Conservation (phyloP, 2,113 vertebrate species). For the Mesocricetus auratus region DNA sequence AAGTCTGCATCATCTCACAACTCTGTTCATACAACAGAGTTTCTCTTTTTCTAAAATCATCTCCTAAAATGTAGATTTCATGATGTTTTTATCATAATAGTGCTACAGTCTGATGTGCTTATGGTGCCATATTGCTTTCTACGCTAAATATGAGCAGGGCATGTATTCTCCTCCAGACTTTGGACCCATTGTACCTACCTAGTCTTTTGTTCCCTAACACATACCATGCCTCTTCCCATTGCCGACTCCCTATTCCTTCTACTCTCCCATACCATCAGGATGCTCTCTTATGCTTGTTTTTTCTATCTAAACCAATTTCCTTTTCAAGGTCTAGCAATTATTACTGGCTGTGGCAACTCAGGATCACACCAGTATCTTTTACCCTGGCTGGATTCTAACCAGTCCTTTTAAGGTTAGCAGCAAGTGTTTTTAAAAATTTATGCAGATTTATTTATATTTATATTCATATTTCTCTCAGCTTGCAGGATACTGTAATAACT, state of each 20-base stretch:
- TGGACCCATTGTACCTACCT: background rate
- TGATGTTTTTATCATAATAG: constrained; percentile 45
- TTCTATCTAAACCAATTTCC: constrained; percentile 39
- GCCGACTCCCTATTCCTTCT: background rate
- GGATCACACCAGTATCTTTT: constrained; percentile 38
- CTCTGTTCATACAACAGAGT: constrained; percentile 24
- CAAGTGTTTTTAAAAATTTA: constrained; percentile 36
- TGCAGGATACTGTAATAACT: constrained; percentile 27
- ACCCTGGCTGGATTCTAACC: constrained; percentile 17
- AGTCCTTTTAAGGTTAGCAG: constrained; percentile 14
- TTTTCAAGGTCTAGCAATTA: constrained; percentile 37
- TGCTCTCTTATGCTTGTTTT: constrained; percentile 21
- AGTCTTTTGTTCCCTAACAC: background rate
- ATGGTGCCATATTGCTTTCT: background rate
- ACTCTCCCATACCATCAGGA: background rate
- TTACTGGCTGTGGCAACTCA: constrained; percentile 9
- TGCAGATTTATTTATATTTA: constrained; percentile 45
- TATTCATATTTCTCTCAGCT: constrained; percentile 19
- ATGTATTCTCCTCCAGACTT: background rate
- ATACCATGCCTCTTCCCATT: constrained; percentile 10
- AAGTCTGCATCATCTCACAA: constrained; percentile 26
- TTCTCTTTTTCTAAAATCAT: constrained; percentile 44
- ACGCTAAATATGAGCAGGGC: constrained; percentile 1
- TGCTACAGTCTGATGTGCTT: constrained; percentile 21
- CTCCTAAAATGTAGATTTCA: constrained; percentile 50